Evolutionary conservation across 2,113 vertebrate genomes (phyloP).

Genomic region (Alethe diademata): DNA sequence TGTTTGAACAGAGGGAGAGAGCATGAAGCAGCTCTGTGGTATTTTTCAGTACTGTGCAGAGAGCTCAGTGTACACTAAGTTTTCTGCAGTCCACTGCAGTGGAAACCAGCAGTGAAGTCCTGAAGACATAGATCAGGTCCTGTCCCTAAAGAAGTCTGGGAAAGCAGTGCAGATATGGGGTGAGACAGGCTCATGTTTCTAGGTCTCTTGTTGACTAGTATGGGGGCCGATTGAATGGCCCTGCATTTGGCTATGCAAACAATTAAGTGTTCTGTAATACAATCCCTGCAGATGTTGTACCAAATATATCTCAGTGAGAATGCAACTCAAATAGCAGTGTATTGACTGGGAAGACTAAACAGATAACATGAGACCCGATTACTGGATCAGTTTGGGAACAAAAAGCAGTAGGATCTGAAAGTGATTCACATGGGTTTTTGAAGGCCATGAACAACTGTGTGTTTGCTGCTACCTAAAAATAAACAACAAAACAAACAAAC

Average conservation of each 20-base stretch:
- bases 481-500: too few species aligned
- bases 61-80: rapidly evolving
- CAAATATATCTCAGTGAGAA: slow-evolving; percentile 1
- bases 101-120: background rate
- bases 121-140: background rate
- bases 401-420: background rate
- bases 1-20: background rate
- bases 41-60: background rate
- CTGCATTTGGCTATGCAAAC: background rate
- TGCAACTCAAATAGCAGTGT: slow-evolving; percentile 17
- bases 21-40: background rate
- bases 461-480: background rate
- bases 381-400: background rate
- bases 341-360: slow-evolving; percentile 16
- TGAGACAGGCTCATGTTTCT: background rate
- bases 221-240: background rate
- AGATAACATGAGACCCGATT: slow-evolving; percentile 17
- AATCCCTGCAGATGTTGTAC: background rate
- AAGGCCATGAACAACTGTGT: background rate
- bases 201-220: background rate
- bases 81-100: background rate
- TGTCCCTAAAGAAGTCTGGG: background rate
- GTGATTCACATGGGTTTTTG: background rate
- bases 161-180: background rate
- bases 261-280: slow-evolving; percentile 22